Base-by-base conservation (phyloP, 2,888 invertebrate genomes). In the Xanthia icteritia region DNA sequence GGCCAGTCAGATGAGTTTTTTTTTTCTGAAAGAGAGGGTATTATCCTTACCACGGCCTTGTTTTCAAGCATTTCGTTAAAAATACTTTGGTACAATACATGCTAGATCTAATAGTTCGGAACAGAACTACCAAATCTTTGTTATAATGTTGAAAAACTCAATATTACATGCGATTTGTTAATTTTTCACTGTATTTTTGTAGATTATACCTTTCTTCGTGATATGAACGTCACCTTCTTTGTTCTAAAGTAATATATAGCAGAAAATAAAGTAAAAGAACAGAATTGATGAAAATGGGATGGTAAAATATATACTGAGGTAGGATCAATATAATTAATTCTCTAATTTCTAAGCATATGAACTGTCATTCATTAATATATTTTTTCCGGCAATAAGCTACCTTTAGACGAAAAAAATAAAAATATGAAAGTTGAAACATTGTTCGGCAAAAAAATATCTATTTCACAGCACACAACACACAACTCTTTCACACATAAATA, bases 201-300 rank as follows among this genome's bases (percentile, higher is more conserved):
- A 70, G 65, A 73, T 27, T 78, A 83, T 87, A 87, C 89, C 89
- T 88, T 77, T 61, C n/a, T 66, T 82, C 72, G 81, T 85, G 80
- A 79, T 83, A 76, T 77, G 58, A 76, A 81, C 79, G 85, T 77
- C 79, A 87, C 77, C 89, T 86, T 83, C 82, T 86, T 83, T 83
- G 73, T 75, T 88, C 84, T 88, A 87, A 58, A 80, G 63, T 77
- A 79, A 76, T 77, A 60, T 36, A 63, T 58, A 77, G 63, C 23
- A 70, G 2, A 69, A 77, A 77, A 36, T 60, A 74, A 82, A 48
- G 13, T 51, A 31, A 67, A 51, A 66, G 58, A 56, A 68, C 8
- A 48, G 11, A 51, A 51, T 5, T 67, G 3, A 51, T 42, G 48
- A 48, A 58, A 73, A 27, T 27, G 20, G 2, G 20, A 45, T 77